Percentiles rank a stretch among this genome's conserved stretches.
These are phyloP conservation scores for Cactoblastis cactorum DNA, from an alignment of 2,888 invertebrate species.

Conservation along the genomic window DNA sequence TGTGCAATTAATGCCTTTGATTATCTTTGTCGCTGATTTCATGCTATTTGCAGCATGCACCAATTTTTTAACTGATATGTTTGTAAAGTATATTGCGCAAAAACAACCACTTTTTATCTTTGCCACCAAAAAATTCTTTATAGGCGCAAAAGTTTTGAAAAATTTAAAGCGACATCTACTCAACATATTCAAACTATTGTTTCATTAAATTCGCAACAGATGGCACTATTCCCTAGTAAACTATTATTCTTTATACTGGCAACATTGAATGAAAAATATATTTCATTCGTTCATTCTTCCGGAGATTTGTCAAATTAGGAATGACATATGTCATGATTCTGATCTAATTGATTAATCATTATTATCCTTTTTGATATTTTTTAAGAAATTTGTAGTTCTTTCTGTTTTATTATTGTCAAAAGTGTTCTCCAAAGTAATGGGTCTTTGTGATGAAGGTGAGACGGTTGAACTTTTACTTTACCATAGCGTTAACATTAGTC, in stretches of 20 bases:
- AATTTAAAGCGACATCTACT: neutral
- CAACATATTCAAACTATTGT: neutral
- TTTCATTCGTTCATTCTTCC: conserved; percentile 32
- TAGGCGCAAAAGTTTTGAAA: neutral
- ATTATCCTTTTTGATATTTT: neutral
- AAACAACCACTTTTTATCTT: no score
- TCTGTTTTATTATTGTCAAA: neutral
- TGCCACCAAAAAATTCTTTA: no score
- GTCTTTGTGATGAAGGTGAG: conserved; percentile 71
- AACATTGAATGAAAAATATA: conserved; percentile 1
- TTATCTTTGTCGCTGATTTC: no score
- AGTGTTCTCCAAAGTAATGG: conserved; percentile 38
- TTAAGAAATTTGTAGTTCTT: neutral
- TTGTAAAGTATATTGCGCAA: no score
- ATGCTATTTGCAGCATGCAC: no score
- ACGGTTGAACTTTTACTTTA: conserved; percentile 23
- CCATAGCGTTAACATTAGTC: conserved; percentile 13
- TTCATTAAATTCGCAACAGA: conserved; percentile 8
- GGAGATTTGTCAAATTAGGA: conserved; percentile 18
- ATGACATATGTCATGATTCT: conserved; percentile 28
- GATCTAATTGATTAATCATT: neutral
- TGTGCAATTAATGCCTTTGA: no score
- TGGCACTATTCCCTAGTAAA: neutral
- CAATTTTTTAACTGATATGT: no score
- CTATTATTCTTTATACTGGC: conserved; percentile 1